Evolutionary conservation across 1,140 invertebrate genomes (phyloP).

Genomic region (Drosophila micromelanica): DNA sequence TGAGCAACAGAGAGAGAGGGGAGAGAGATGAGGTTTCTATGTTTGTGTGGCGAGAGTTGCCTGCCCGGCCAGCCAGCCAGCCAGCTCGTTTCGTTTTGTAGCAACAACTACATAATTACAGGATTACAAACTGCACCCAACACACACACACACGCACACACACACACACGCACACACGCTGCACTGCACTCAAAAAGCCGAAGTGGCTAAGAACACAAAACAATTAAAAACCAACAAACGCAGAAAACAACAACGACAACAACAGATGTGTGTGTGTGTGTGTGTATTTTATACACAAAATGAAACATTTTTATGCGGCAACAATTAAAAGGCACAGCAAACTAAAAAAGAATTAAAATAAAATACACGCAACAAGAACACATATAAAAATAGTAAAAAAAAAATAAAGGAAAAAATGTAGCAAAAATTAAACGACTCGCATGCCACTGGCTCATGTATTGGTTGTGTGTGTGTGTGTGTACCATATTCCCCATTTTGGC

Average conservation of each 20-base stretch:
- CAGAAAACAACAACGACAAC: constrained; percentile 48
- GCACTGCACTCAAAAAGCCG: constrained; percentile 75
- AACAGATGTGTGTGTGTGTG: constrained; percentile 38
- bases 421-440: constrained; percentile 53
- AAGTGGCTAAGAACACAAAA: constrained; percentile 82
- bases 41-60: constrained; percentile 7
- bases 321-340: constrained; percentile 77
- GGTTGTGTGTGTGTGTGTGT: constrained; percentile 7
- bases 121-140: constrained; percentile 76
- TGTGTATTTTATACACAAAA: constrained; percentile 64
- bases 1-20: background rate
- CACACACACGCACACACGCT: constrained; percentile 49
- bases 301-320: constrained; percentile 79
- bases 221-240: constrained; percentile 80
- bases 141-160: constrained; percentile 25
- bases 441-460: constrained; percentile 36
- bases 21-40: background rate
- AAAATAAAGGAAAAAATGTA: constrained; percentile 15
- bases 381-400: constrained; percentile 19
- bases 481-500: constrained; percentile 37
- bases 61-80: constrained; percentile 11
- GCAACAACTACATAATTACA: constrained; percentile 76
- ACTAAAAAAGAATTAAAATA: constrained; percentile 73
- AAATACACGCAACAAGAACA: constrained; percentile 50
- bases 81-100: constrained; percentile 49